A percentile compares a stretch with the other conserved stretches of the same genome.
These are phyloP conservation scores for Polymixis flavicincta DNA, from an alignment of 2,888 invertebrate genomes.

Conservation along the genomic window DNA sequence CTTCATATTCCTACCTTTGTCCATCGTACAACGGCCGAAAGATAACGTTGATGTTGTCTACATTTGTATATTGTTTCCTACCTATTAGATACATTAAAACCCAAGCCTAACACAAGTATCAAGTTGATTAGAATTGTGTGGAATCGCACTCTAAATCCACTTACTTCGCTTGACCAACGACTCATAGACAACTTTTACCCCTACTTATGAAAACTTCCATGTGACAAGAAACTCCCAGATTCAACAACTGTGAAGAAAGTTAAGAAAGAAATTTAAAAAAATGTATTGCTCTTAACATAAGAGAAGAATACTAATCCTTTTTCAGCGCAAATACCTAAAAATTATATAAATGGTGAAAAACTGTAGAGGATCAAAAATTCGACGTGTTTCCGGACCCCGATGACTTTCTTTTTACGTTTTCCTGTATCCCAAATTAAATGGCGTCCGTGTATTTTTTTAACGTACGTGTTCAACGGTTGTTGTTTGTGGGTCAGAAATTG, in stretches of 20 bases:
- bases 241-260: background rate
- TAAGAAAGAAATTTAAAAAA: background rate
- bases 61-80: background rate
- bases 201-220: background rate
- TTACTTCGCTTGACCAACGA: background rate
- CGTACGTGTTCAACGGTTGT: slow-evolving; percentile 30
- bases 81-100: background rate
- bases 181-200: background rate
- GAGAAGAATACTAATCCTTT: slow-evolving; percentile 41
- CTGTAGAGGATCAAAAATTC: slow-evolving; percentile 49
- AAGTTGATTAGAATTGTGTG: background rate
- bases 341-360: slow-evolving; percentile 6
- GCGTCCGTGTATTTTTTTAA: slow-evolving; percentile 38
- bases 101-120: background rate
- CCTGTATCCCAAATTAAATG: slow-evolving; percentile 55
- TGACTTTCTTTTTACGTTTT: slow-evolving; percentile 50
- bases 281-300: background rate
- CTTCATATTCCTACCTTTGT: too few relatives aligned
- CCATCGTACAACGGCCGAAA: too few relatives aligned
- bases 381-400: slow-evolving; percentile 44
- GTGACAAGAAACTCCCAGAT: background rate
- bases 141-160: background rate
- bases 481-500: slow-evolving; percentile 15
- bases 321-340: slow-evolving; percentile 21
- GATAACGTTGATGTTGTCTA: too few relatives aligned